Percentiles rank a stretch among this genome's conserved stretches.
These are phyloP conservation scores for Camponotus pennsylvanicus DNA, from an alignment of 1,140 invertebrate genomes.

Conservation along the genomic window DNA sequence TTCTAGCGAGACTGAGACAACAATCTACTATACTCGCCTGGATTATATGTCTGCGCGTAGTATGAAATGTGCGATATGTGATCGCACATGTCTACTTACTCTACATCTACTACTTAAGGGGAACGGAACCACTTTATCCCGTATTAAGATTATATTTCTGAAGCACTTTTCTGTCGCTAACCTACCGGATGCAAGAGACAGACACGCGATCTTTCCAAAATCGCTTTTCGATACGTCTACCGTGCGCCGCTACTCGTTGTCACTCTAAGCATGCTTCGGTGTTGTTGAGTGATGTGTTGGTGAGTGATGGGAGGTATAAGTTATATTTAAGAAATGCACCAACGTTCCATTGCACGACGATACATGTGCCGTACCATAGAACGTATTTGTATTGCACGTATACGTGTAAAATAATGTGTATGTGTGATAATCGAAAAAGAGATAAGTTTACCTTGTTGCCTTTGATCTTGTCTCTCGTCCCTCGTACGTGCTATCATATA, in stretches of 20 bases:
- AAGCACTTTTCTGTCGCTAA: slow-evolving; percentile 40
- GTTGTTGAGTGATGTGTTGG: neutral
- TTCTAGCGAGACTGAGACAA: slow-evolving; percentile 23
- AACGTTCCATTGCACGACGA: too few species aligned
- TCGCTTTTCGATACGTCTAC: slow-evolving; percentile 12
- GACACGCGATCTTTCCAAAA: slow-evolving; percentile 26
- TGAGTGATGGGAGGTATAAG: neutral
- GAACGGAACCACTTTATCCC: slow-evolving; percentile 23
- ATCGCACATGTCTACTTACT: slow-evolving; percentile 36
- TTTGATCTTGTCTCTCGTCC: slow-evolving; percentile 16
- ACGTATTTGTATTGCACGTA: neutral
- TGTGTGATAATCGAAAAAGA: neutral
- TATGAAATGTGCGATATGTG: slow-evolving; percentile 22
- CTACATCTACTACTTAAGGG: slow-evolving; percentile 31
- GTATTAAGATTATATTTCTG: slow-evolving; percentile 34
- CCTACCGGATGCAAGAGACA: slow-evolving; percentile 52
- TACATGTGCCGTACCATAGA: neutral
- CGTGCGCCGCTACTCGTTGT: neutral
- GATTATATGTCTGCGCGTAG: slow-evolving; percentile 30
- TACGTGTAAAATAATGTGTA: neutral
- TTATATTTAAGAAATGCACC: too few species aligned
- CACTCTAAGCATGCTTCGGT: slow-evolving; percentile 37
- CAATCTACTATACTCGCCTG: slow-evolving; percentile 67
- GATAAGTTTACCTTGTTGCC: slow-evolving; percentile 20
- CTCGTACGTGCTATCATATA: neutral